phyloP scores from a whole-genome alignment of 1,140 invertebrate species.

The Drosophila sp. region DNA sequence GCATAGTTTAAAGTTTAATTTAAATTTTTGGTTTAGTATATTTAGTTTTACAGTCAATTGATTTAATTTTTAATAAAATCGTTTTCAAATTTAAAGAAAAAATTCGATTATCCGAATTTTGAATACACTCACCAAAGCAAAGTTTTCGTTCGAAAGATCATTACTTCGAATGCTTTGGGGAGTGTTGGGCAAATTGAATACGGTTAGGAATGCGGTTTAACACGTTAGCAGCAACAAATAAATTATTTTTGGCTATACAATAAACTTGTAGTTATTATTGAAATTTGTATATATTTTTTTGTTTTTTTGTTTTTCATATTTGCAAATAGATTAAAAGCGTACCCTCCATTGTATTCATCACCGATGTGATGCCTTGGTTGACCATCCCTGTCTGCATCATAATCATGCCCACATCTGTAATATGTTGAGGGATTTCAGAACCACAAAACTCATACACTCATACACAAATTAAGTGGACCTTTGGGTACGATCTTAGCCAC shows the following conservation, averaged over 20 bases:
- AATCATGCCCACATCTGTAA: constrained; percentile 97
- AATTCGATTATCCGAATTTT: constrained; percentile 24
- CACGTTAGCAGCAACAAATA: constrained; percentile 76
- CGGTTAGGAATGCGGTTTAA: constrained; percentile 44
- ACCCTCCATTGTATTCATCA: constrained; percentile 92
- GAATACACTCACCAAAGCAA: constrained; percentile 27
- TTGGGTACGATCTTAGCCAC: constrained; percentile 16
- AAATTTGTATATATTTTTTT: constrained; percentile 35
- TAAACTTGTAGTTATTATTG: constrained; percentile 29
- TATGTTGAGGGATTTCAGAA: constrained; percentile 64
- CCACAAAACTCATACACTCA: constrained; percentile 50
- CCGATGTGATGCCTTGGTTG: constrained; percentile 91
- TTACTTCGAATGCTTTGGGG: neutral
- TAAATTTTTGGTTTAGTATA: constrained; percentile 17
- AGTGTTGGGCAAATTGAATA: constrained; percentile 20
- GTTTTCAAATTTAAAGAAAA: neutral
- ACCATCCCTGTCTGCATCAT: constrained; percentile 97
- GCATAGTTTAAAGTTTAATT: constrained; percentile 10
- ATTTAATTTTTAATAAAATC: constrained; percentile 12
- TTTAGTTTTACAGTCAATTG: neutral
- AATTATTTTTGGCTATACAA: constrained; percentile 65
- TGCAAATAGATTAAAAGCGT: constrained; percentile 85
- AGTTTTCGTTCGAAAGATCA: no score
- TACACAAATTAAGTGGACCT: constrained; percentile 17
- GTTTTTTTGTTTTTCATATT: constrained; percentile 65